Base-by-base conservation (phyloP, 2,888 invertebrate species). In the Nasonia oneida region DNA sequence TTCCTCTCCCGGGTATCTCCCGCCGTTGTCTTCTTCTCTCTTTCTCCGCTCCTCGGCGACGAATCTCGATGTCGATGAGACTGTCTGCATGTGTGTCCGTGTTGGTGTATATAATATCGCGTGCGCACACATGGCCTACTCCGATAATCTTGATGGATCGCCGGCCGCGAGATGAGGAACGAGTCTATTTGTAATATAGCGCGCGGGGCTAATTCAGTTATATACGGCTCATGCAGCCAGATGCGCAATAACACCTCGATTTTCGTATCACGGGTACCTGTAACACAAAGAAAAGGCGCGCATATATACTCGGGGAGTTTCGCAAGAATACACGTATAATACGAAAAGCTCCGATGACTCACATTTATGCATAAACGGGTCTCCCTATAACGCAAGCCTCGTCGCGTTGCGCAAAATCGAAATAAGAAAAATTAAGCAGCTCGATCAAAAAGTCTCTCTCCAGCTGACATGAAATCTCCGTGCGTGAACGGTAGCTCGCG, bases 101-200 rank as follows among this genome's bases (percentile, higher is more conserved):
- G 23, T 29, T 81, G 33, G 4, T 39, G 23, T 77, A n/a, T 18
- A 14, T 10, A 6, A 53, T 10, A 73, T 6, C 23, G 71, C 14
- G 75, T 14, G 33, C 8, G 39, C 76, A 50, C 76, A 53, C 74
- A 81, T 80, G 83, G 84, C 86, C 84, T 81, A 84, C 88, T 87
- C 86, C 87, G 88, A 86, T 88, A 88, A 89, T 89, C 89, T 89
- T 88, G 89, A 89, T 89, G 89, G 89, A 89, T 88, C 88, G 88
- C 81, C 42, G 64, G 29, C 57, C 23, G 15, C 70, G 39, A 70
- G 73, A 83, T 73, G 78, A 78, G 76, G 67, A 84, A 86, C 84
- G 74, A 86, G 84, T 84, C 83, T 86, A 74, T 64, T 83, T 80
- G 23, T 18, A 47, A 23, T 76, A 83, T 83, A 75, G 73, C 39